phyloP scores from a whole-genome alignment of 1,140 invertebrate genomes.

The Neotoxoptera formosana region DNA sequence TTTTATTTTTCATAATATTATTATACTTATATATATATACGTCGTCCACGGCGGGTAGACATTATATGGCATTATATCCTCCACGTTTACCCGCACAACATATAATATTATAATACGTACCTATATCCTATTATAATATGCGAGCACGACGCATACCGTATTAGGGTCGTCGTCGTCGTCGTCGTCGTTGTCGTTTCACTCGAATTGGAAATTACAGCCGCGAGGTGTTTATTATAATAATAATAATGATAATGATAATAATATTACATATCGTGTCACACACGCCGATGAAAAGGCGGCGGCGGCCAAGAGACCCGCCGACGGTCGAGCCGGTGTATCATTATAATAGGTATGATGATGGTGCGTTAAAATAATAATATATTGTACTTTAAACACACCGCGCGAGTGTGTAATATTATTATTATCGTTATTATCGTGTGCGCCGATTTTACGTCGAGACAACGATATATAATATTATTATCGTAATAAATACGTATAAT shows the following conservation, averaged over 20 bases:
- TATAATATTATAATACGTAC: not conserved
- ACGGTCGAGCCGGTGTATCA: not conserved
- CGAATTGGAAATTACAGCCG: conserved; percentile 36
- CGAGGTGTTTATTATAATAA: conserved; percentile 33
- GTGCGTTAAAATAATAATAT: not conserved
- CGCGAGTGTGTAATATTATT: not conserved
- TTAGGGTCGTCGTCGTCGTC: not conserved
- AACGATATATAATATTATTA: not conserved
- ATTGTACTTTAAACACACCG: not conserved
- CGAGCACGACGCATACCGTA: not conserved
- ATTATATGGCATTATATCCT: not conserved
- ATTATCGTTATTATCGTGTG: not conserved
- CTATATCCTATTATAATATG: not conserved
- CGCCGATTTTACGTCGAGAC: not conserved
- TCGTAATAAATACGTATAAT: not conserved
- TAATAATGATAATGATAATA: not conserved
- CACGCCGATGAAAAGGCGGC: not conserved
- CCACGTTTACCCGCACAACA: not conserved
- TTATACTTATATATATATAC: too few relatives aligned
- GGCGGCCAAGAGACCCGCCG: too few relatives aligned
- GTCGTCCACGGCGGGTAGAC: not conserved
- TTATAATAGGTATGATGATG: not conserved
- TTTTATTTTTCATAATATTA: not conserved
- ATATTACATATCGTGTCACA: not conserved
- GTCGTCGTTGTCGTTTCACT: not conserved